phyloP scores from a whole-genome alignment of 2,888 invertebrate genomes.

The Sinodicranocentrus sp. region DNA sequence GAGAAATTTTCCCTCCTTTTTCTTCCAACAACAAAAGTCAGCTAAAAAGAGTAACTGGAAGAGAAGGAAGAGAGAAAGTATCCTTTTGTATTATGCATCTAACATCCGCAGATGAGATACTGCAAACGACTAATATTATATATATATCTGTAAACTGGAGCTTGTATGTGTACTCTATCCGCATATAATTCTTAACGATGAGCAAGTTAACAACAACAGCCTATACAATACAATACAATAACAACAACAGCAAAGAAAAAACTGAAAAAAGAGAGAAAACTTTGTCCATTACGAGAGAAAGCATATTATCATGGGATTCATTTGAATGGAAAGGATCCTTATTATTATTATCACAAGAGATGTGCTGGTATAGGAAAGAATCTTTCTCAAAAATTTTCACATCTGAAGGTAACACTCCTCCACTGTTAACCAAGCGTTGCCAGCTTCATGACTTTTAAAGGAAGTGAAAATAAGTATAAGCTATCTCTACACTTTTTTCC shows the following conservation, averaged over 20 bases:
- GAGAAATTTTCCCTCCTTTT: not conserved
- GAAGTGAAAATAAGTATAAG: no score
- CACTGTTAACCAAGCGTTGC: no score
- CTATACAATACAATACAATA: not conserved
- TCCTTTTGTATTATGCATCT: not conserved
- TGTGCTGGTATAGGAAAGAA: not conserved
- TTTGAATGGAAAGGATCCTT: conserved; percentile 55
- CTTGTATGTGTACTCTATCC: no score
- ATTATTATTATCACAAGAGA: not conserved
- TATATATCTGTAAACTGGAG: no score
- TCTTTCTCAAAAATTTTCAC: not conserved
- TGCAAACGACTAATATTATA: no score
- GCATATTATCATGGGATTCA: conserved; percentile 61
- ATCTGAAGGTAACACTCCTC: not conserved
- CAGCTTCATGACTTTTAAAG: no score
- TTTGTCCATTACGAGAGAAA: conserved; percentile 42
- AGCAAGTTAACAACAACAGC: no score
- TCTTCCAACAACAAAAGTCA: not conserved
- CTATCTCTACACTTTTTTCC: not conserved
- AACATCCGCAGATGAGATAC: not conserved
- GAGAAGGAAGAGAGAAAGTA: not conserved
- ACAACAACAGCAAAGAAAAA: conserved; percentile 30
- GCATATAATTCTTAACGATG: no score
- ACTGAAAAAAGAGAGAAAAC: conserved; percentile 27
- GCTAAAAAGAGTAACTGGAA: not conserved